A percentile compares a stretch with the other conserved stretches of the same genome.
These are phyloP conservation scores for Nephrotoma appendiculata DNA, from an alignment of 2,888 invertebrate species.

Conservation along the genomic window DNA sequence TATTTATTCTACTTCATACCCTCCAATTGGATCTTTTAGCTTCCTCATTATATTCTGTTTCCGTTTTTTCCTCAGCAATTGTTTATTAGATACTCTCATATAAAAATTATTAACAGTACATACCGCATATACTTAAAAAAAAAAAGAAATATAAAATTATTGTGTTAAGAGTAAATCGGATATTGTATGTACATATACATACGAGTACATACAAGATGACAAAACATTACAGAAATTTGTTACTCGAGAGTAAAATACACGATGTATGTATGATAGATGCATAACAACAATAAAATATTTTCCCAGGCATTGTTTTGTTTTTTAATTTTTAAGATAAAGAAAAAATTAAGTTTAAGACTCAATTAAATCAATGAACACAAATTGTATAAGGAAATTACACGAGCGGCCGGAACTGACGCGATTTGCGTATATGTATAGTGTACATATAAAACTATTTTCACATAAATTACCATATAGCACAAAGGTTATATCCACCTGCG, in stretches of 20 bases:
- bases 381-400: neutral
- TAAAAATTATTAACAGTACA: neutral
- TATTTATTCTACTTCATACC: neutral
- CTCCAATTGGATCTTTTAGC: slow-evolving; percentile 5
- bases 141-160: neutral
- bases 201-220: neutral
- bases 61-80: slow-evolving; percentile 10
- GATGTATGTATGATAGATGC: neutral
- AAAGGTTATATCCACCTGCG: neutral
- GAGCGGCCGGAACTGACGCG: neutral
- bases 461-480: neutral
- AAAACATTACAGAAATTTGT: neutral
- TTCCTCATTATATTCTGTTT: slow-evolving; percentile 14
- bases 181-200: neutral
- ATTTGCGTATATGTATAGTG: neutral
- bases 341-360: neutral
- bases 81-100: neutral
- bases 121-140: slow-evolving; percentile 6
- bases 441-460: neutral
- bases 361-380: neutral
- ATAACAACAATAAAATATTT: neutral
- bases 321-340: neutral
- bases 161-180: neutral
- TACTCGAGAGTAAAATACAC: neutral
- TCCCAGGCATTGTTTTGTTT: neutral